Percentiles rank a stretch among this genome's conserved stretches.
These are phyloP conservation scores for Rhinogobius similis DNA, from an alignment of 2,113 vertebrate genomes.

Conservation along the genomic window DNA sequence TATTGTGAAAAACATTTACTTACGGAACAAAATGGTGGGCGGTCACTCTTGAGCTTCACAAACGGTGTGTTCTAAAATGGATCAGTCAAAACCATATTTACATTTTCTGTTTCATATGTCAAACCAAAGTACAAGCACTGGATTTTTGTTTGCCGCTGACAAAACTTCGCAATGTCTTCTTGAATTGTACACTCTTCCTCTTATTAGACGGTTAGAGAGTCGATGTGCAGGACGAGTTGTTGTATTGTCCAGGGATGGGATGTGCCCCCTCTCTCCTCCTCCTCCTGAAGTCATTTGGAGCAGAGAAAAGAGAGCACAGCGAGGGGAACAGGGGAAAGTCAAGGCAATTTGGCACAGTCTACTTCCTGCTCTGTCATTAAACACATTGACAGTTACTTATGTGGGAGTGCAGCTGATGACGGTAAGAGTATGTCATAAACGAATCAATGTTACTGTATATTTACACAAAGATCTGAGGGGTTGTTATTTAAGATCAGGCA, in stretches of 20 bases:
- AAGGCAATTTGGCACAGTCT: slow-evolving; percentile 43
- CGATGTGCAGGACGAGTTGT: slow-evolving; percentile 19
- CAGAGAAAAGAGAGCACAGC: slow-evolving; percentile 24
- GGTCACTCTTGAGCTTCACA: too few species aligned
- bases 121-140: neutral
- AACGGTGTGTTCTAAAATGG: too few species aligned
- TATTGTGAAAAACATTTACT: too few species aligned
- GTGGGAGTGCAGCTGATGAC: slow-evolving; percentile 12
- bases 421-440: slow-evolving; percentile 18
- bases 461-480: neutral
- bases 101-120: neutral
- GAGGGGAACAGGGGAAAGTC: slow-evolving; percentile 28
- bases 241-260: slow-evolving; percentile 25
- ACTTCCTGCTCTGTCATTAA: slow-evolving; percentile 53
- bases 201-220: slow-evolving; percentile 32
- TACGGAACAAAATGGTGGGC: too few species aligned
- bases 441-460: neutral
- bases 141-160: neutral
- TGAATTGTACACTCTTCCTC: slow-evolving; percentile 25
- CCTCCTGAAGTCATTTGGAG: slow-evolving; percentile 50
- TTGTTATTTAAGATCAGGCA: neutral
- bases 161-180: neutral
- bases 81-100: neutral
- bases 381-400: slow-evolving; percentile 46
- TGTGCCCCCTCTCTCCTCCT: slow-evolving; percentile 22